Evolutionary conservation across 30 jellyfish, hydroid and myxozoan species (phyloP).

Genomic region (Mastigias papua): DNA sequence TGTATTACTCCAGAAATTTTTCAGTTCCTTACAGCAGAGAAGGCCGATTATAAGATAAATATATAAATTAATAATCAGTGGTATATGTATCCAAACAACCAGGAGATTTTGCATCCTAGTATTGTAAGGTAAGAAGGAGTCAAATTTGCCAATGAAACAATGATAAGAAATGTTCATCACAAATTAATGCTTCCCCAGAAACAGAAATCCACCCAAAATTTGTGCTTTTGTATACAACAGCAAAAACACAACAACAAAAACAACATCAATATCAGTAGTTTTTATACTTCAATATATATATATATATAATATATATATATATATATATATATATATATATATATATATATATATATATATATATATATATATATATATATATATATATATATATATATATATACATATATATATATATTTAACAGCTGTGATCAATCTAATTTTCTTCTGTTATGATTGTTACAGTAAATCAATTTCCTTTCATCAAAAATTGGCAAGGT

Average conservation of each 20-base stretch:
- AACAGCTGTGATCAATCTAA: not conserved
- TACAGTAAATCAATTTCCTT: not conserved
- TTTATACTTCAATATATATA: not conserved
- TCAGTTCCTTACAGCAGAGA: no score
- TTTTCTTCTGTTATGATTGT: not conserved
- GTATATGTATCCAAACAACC: not conserved
- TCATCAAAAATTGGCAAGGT: not conserved
- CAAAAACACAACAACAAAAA: no score
- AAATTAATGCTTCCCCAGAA: not conserved
- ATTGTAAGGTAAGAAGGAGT: not conserved
- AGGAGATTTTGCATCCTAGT: not conserved
- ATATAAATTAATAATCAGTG: not conserved
- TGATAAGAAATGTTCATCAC: not conserved
- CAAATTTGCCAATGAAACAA: not conserved
- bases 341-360: no score
- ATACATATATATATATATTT: no score
- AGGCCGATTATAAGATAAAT: no score
- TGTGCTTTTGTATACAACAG: no score
- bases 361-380: no score
- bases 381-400: no score
- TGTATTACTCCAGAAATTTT: no score
- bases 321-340: no score
- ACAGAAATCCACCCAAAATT: not conserved
- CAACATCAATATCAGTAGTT: no score
- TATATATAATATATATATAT: no score